Evolutionary conservation across 2,888 invertebrate genomes (phyloP).

Genomic region (Lochmaea capreae): DNA sequence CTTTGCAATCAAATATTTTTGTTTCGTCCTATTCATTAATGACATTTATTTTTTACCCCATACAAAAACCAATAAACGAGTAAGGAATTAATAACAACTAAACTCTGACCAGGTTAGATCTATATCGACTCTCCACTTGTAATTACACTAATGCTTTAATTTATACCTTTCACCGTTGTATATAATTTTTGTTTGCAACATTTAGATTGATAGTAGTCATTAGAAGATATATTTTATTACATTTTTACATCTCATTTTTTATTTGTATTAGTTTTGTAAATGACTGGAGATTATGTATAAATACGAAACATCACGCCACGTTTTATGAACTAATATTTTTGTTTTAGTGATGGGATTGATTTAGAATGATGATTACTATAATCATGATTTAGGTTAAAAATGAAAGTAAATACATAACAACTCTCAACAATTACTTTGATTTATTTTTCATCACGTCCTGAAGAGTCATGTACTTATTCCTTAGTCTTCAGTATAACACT

Average conservation of each 20-base stretch:
- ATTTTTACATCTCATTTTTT: conserved; percentile 12
- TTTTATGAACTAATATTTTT: neutral
- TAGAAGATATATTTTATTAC: conserved; percentile 17
- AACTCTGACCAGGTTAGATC: conserved; percentile 7
- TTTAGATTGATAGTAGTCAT: conserved; percentile 20
- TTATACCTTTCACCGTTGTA: conserved; percentile 14
- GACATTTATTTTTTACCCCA: conserved; percentile 2
- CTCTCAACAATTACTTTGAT: neutral
- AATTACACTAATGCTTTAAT: conserved; percentile 16
- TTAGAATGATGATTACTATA: neutral
- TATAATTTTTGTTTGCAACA: conserved; percentile 8
- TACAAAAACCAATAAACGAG: neutral
- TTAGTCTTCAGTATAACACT: too few relatives aligned
- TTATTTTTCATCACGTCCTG: neutral
- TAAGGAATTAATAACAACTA: conserved; percentile 3
- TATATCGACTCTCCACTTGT: conserved; percentile 4
- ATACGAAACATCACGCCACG: conserved; percentile 3
- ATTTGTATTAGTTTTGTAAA: conserved; percentile 17
- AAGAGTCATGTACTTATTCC: neutral
- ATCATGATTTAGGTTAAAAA: neutral
- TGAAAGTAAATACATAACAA: neutral
- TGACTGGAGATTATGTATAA: conserved; percentile 6
- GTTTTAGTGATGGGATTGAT: neutral
- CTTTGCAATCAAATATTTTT: neutral
- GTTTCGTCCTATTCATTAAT: neutral